Percentiles rank a stretch among this genome's conserved stretches.
Evolutionary conservation across 2,888 invertebrate genomes (phyloP).

Genomic region (Camponotus fellah): DNA sequence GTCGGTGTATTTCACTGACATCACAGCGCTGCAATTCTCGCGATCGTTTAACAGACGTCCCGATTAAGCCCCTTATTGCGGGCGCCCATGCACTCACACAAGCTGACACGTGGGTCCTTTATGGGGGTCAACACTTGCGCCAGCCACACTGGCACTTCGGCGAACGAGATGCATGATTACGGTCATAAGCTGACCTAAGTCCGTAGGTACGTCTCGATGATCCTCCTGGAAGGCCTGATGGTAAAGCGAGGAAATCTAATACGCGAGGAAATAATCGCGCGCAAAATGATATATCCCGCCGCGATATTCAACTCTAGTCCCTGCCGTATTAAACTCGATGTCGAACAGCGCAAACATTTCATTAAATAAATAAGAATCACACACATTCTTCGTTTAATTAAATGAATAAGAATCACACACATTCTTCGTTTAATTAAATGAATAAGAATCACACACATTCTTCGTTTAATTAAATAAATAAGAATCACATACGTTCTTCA

Average conservation of each 20-base stretch:
- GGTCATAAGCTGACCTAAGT: constrained; percentile 56
- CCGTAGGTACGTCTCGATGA: constrained; percentile 46
- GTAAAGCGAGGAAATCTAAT: constrained; percentile 37
- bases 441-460: background rate
- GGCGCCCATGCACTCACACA: constrained; percentile 38
- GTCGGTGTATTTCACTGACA: background rate
- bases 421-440: background rate
- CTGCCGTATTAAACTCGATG: background rate
- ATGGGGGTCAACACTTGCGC: constrained; percentile 57
- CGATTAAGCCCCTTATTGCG: constrained; percentile 45
- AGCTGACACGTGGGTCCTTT: constrained; percentile 51
- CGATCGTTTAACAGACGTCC: constrained; percentile 1
- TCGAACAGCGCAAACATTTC: background rate
- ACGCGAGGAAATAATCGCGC: constrained; percentile 36
- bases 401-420: too few species aligned
- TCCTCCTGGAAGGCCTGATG: constrained; percentile 15
- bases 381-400: background rate
- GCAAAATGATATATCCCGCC: constrained; percentile 7
- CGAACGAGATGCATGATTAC: constrained; percentile 55
- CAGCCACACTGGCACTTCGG: constrained; percentile 38
- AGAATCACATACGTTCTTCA: background rate
- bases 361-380: background rate
- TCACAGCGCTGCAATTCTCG: background rate
- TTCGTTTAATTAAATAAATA: background rate
- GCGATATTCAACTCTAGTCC: background rate